Evolutionary conservation across 1,140 invertebrate species (phyloP), one percentile per base, ranked within the genome.

Genomic region (Saccostrea echinata): DNA sequence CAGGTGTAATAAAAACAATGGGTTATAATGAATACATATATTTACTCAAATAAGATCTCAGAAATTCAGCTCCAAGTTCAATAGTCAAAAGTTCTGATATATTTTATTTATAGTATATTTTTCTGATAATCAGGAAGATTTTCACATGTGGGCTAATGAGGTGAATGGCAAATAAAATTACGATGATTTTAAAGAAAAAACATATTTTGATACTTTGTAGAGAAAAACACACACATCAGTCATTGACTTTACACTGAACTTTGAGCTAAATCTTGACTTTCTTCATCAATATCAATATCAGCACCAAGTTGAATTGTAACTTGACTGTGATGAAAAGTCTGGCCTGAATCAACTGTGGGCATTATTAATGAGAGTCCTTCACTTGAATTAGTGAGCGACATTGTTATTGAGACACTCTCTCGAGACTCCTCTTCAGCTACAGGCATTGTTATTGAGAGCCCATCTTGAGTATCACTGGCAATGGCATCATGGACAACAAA

Each of bases 231-330:
- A 76, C 27, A 33, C 18, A 76, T 12, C 27, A 76, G 27, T 64
- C 21, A 64, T 64, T 24, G 24, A 64, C 57, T n/a, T 30, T 76
- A 76, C 68, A 76, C 68, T 30, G 27, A 30, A 76, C 68, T 76
- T 76, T 76, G 68, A 76, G 68, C 68, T 76, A 30, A 30, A 76
- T 27, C 27, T 33, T 76, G 24, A 76, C 57, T 64, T 24, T 76
- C 68, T 27, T 76, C 68, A 16, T 76, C 24, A 27, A 33, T 33
- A 1, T 76, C 68, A 30, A 30, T 76, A 30, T 76, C 68, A 30
- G 68, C 68, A 76, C 68, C 24, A 76, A 30, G 27, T 30, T 76
- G 68, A 76, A 76, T 76, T 30, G 27, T 30, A 76, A 33, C 3
- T 11, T 76, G 68, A 76, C 8, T 30, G 24, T 76, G 68, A 71